A percentile compares a stretch with the other conserved stretches of the same genome.
These are phyloP conservation scores for Clepsis dumicolana DNA, from an alignment of 2,888 invertebrate species.

Conservation along the genomic window DNA sequence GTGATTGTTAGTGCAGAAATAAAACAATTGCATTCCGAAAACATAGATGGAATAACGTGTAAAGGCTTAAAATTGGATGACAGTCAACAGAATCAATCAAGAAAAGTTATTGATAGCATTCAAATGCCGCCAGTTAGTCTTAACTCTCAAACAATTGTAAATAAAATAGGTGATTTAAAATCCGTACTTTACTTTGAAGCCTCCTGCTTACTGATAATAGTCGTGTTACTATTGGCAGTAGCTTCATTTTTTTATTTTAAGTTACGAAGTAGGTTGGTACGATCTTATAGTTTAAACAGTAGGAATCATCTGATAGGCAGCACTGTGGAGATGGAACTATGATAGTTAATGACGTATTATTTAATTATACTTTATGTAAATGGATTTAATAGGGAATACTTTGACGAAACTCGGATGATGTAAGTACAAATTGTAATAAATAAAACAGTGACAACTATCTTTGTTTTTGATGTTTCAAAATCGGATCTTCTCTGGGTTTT, in stretches of 20 bases:
- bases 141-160: slow-evolving; percentile 41
- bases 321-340: slow-evolving; percentile 12
- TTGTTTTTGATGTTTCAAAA: no score
- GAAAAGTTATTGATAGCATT: background rate
- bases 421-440: no score
- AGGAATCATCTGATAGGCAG: background rate
- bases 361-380: no score
- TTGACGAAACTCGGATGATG: no score
- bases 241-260: slow-evolving; percentile 1
- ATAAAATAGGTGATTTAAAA: slow-evolving; percentile 41
- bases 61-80: slow-evolving; percentile 38
- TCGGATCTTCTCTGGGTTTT: no score
- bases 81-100: background rate
- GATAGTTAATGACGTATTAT: no score
- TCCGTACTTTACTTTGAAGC: slow-evolving; percentile 11
- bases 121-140: background rate
- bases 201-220: background rate
- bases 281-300: background rate
- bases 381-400: no score
- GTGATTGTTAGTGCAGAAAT: slow-evolving; percentile 47
- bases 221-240: background rate
- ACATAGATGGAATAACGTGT: slow-evolving; percentile 56
- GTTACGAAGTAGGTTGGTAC: background rate
- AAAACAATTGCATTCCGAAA: slow-evolving; percentile 50
- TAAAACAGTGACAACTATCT: no score